Evolutionary conservation across 1,140 invertebrate genomes (phyloP).

Genomic region (Cydia strobilella): DNA sequence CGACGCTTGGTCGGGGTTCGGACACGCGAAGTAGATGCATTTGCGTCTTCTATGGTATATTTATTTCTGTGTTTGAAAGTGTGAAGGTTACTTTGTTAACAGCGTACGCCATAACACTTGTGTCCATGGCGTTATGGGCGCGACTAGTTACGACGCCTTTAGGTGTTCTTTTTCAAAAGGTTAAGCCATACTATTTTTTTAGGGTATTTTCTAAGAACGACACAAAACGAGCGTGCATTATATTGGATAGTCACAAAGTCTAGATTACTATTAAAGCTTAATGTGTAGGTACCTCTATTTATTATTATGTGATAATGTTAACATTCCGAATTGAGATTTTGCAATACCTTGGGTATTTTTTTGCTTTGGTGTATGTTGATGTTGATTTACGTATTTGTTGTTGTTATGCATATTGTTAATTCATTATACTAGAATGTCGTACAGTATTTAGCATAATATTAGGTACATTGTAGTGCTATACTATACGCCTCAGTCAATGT

Average conservation of each 20-base stretch:
- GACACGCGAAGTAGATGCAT: no score
- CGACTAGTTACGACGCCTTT: no score
- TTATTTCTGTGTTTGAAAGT: no score
- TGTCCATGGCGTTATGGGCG: no score
- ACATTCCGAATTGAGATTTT: slow-evolving; percentile 18
- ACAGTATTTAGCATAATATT: slow-evolving; percentile 18
- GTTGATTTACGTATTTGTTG: background rate
- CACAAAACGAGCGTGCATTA: slow-evolving; percentile 1
- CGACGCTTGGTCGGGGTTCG: no score
- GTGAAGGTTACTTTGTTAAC: no score
- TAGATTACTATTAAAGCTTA: background rate
- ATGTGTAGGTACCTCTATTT: slow-evolving; percentile 3
- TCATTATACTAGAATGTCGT: background rate
- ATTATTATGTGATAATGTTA: slow-evolving; percentile 24
- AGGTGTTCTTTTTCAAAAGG: no score
- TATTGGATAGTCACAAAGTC: slow-evolving; percentile 5
- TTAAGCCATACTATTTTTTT: no score
- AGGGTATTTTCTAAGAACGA: background rate
- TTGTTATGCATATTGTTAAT: background rate
- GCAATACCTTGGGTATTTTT: slow-evolving; percentile 19
- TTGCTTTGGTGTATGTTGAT: slow-evolving; percentile 23
- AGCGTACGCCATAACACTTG: no score
- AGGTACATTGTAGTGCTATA: background rate
- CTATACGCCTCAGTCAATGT: background rate
- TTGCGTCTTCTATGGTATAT: no score